Base-by-base conservation (phyloP, 2,888 invertebrate species). In the Chesias legatella region DNA sequence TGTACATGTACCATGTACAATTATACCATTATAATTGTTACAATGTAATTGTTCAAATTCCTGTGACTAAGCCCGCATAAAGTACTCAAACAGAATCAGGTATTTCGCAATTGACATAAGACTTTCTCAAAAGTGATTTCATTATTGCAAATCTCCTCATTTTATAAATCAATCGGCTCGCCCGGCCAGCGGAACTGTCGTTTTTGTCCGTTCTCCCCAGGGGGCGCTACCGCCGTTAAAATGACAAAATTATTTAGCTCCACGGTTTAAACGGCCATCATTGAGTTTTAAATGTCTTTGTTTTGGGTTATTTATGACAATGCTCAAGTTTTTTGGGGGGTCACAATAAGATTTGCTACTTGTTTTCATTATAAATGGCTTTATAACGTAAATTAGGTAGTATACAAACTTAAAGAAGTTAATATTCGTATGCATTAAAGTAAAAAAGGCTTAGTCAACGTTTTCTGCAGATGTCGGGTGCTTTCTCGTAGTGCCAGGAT, bases 141-240 rank as follows among this genome's bases (percentile, higher is more conserved):
- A 33, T 43, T 17, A 17, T 28, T 29, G 25, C 32, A 36, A 36
- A 35, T 40, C 21, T 28, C 17, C 21, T 28, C 17, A 34, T 30
- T 45, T 35, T 45, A 45, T 26, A 29, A 25, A 39, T 35, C 22
- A 35, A 24, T 26, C 25, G 25, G 33, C 38, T 25, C 26, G 24
- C 11, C 11, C 11, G 29, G 28, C 2, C 33, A 26, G 44, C 44
- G 49, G 47, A 49, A 47, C 51, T 36, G 8, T 8, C 30, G 13
- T 51, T 54, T 54, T 54, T 51, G 48, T 50, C 5, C 28, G 25
- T 11, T 54, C 71, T 1, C 64, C 29, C 40, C 60, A 58, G 72
- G 73, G 72, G 67, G 58, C 58, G 60, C 71, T 65, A 68, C 70
- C 57, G 67, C 48, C 45, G 44, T 23, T 33, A 44, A 35, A 34